Percentiles rank a stretch among this genome's conserved stretches.
Conservation (phyloP, 2,797 vertebrate species). For the Lophius americanus region DNA sequence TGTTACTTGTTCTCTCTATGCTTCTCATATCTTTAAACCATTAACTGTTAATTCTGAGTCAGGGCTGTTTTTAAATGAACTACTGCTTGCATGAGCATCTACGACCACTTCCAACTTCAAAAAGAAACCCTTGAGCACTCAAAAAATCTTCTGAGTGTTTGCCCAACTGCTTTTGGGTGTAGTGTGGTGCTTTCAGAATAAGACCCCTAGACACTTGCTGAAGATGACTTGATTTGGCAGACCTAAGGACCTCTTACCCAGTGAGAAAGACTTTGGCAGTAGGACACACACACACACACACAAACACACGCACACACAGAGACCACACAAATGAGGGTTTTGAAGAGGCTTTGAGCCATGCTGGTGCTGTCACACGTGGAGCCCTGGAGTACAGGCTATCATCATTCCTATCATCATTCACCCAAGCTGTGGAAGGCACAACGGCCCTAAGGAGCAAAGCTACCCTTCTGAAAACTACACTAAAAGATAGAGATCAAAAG, state of each 20-base stretch:
- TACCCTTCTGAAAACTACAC: slow-evolving; percentile 61
- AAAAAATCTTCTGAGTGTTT: slow-evolving; percentile 65
- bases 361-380: slow-evolving; percentile 67
- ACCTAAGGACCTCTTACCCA: slow-evolving; percentile 67
- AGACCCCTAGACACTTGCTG: slow-evolving; percentile 65
- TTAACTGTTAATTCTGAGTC: slow-evolving; percentile 43
- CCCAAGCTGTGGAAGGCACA: slow-evolving; percentile 67
- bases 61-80: slow-evolving; percentile 61
- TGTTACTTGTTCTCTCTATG: slow-evolving; percentile 5
- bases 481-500: slow-evolving; percentile 42
- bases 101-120: slow-evolving; percentile 67
- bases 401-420: slow-evolving; percentile 72
- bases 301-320: slow-evolving; percentile 24
- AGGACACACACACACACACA: slow-evolving; percentile 39
- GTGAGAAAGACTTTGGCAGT: slow-evolving; percentile 54
- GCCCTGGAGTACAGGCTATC: slow-evolving; percentile 77
- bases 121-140: slow-evolving; percentile 64
- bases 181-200: slow-evolving; percentile 57
- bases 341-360: slow-evolving; percentile 73
- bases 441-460: slow-evolving; percentile 57
- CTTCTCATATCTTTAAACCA: slow-evolving; percentile 38
- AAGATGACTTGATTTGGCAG: slow-evolving; percentile 79
- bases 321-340: slow-evolving; percentile 65
- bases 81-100: slow-evolving; percentile 60
- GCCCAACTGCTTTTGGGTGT: slow-evolving; percentile 65